Percentiles rank a stretch among this genome's conserved stretches.
Conservation (phyloP, 2,113 vertebrate species). For the Falcunculus frontatus region DNA sequence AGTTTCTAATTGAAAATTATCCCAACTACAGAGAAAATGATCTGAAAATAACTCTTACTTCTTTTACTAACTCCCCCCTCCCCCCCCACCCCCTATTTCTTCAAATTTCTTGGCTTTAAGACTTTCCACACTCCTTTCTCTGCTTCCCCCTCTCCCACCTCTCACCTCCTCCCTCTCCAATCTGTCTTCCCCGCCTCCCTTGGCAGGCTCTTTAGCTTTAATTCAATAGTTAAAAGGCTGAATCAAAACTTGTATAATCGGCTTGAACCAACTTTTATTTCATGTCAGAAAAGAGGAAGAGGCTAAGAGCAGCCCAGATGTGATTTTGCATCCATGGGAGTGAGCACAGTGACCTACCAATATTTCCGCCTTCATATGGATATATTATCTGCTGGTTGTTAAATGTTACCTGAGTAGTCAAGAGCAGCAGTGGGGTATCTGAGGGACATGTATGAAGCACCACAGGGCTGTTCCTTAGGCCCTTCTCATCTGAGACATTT, state of each 20-base stretch:
- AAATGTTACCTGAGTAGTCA: neutral
- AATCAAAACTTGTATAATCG: constrained; percentile 76
- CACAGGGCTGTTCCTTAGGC: neutral
- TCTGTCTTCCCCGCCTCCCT: constrained; percentile 79
- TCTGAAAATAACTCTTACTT: constrained; percentile 72
- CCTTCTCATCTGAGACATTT: neutral
- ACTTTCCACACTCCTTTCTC: constrained; percentile 73
- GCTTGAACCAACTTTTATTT: constrained; percentile 72
- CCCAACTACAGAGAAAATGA: constrained; percentile 25
- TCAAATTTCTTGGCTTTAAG: constrained; percentile 78
- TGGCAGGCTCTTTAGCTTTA: constrained; percentile 78
- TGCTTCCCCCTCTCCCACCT: constrained; percentile 77
- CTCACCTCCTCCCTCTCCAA: constrained; percentile 83
- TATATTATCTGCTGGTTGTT: neutral
- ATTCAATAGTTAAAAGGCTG: constrained; percentile 78
- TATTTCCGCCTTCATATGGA: fast-evolving
- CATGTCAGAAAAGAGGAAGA: neutral
- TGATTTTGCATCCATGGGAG: neutral
- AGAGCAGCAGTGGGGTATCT: neutral
- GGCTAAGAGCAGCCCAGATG: neutral
- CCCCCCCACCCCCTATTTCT: constrained; percentile 4
- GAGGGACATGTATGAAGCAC: neutral
- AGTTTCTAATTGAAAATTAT: constrained; percentile 69
- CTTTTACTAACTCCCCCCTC: constrained; percentile 47
- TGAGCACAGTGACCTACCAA: neutral